Base-by-base conservation (phyloP, 2,797 vertebrate species). In the Sebastes reedi region DNA sequence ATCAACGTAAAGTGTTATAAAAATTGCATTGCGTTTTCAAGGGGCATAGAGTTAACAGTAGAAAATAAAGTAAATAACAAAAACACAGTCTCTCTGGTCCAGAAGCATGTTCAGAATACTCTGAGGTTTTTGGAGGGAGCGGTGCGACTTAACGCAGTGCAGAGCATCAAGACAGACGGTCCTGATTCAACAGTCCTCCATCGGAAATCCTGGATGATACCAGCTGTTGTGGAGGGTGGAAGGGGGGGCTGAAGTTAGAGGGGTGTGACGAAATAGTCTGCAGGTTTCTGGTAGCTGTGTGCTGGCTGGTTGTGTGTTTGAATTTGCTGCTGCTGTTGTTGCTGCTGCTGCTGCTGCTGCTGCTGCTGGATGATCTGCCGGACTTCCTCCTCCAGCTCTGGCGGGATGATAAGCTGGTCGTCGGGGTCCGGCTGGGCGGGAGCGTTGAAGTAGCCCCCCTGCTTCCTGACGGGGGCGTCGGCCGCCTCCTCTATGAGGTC, bases 371-470 rank as follows among this genome's bases (percentile, higher is more conserved):
- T 99, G 75, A 99, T 97, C 94, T 99, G 97, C 67, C 97, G 97
- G n/a, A 99, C 98, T 71, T 99, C 98, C 82, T 99, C 98, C 88
- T 99, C 98, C 56, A 99, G 96, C 94, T 99, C 98, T 0, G 98
- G 98, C 0, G 98, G 98, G 81, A 99, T 97, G 92, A 99, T 98
- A 65, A 99, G 98, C 95, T 99, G 98, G 82, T 99, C 98, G 0
- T 99, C 98, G 0, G 98, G 98, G 87, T 99, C 98, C 0, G 97
- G 98, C 85, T 99, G 98, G 0, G 98, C 97, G 0, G 98, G 98
- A 6, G 98, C 98, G 0, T 97, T 97, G 55, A 99, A 99, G 92
- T 99, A 99, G 8, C 98, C 98, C 3, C 98, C 98, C 0, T 94
- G 95, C 90, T 96, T 98, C 78, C 95, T 96, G 30, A 97, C 93